Conservation (phyloP, 2,888 invertebrate species). For the Parnassius glacialis region DNA sequence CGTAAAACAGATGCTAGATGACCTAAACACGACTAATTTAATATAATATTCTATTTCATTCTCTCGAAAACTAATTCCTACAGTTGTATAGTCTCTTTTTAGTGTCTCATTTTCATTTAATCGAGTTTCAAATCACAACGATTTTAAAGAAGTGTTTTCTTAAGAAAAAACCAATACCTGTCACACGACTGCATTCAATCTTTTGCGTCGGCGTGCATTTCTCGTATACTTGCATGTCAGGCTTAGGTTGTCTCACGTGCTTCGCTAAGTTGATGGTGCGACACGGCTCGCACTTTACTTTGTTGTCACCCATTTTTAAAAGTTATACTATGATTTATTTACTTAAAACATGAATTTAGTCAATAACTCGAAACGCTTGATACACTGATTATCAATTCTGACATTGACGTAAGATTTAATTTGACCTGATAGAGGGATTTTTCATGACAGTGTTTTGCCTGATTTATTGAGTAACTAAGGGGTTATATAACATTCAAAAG, state of each 20-base stretch:
- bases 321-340: conserved; percentile 13
- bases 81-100: no score
- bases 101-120: no score
- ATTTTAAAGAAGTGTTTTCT: not conserved
- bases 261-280: conserved; percentile 71
- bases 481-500: no score
- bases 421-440: not conserved
- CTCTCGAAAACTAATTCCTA: no score
- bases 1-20: no score
- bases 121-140: no score
- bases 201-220: conserved; percentile 56
- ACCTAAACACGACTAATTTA: no score
- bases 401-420: conserved; percentile 7
- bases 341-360: conserved; percentile 23
- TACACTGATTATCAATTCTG: conserved; percentile 2
- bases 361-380: not conserved
- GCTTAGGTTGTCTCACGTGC: conserved; percentile 51
- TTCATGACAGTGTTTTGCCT: conserved; percentile 11
- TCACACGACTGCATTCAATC: conserved; percentile 45
- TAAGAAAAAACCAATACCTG: conserved; percentile 40
- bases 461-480: not conserved
- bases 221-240: conserved; percentile 67
- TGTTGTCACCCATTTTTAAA: conserved; percentile 22
- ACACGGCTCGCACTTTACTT: conserved; percentile 56
- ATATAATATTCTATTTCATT: no score